Evolutionary conservation across 2,113 vertebrate species (phyloP).

Genomic region (Motacilla tschutschensis): DNA sequence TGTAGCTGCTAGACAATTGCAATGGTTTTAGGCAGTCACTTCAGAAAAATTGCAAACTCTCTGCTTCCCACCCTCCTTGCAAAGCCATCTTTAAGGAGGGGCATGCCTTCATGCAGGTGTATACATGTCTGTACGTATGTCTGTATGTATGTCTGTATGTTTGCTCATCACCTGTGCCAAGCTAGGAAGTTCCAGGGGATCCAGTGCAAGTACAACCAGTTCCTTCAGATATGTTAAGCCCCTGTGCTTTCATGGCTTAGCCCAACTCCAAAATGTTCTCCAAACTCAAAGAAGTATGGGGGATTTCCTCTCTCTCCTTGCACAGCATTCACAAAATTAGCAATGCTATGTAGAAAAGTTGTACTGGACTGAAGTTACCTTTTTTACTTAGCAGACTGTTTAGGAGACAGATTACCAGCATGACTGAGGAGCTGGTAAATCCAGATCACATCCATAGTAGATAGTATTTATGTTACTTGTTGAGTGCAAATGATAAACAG

Average conservation of each 20-base stretch:
- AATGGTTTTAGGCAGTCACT: neutral
- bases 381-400: neutral
- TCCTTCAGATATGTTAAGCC: neutral
- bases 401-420: neutral
- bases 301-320: neutral
- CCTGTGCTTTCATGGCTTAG: neutral
- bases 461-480: neutral
- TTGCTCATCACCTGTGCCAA: neutral
- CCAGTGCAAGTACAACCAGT: neutral
- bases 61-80: neutral
- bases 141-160: accelerated
- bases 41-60: neutral
- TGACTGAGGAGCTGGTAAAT: neutral
- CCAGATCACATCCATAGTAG: neutral
- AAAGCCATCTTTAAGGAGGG: neutral
- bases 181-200: neutral
- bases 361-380: neutral
- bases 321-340: neutral
- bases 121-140: neutral
- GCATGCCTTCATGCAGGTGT: neutral
- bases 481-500: neutral
- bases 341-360: neutral
- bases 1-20: neutral
- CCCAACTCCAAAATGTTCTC: neutral
- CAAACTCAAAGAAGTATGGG: neutral